Base-by-base conservation (phyloP, 2,888 invertebrate genomes). In the Leistus spinibarbis region DNA sequence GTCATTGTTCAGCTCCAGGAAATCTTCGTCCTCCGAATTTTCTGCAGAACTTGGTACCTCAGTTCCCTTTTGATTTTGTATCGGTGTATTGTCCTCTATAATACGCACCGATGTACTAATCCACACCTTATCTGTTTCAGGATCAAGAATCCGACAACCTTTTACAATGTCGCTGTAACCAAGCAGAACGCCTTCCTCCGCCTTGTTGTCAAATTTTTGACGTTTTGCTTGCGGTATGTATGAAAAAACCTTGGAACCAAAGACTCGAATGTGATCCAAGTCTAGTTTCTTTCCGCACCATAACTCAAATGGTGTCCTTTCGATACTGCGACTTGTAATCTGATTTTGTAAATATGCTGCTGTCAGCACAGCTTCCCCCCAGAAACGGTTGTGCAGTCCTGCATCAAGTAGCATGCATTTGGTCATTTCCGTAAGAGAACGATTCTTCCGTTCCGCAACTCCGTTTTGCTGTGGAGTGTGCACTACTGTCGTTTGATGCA, bases 401-500 rank as follows among this genome's bases (percentile, higher is more conserved):
- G 19, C 68, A 54, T 68, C 68, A 13, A 68, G 10, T 20, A 68
- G 56, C 68, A 68, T 68, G 54, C 22, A 19, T 54, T 54, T 68
- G 10, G 68, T 13, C 3, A 54, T 54, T 54, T 54, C 56, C 3
- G 20, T 68, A n/a, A 68, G 54, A 19, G 54, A 20, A 20, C 68
- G 17, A 54, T 68, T 68, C n/a, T 54, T 68, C 7, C 56, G 20
- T 16, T n/a, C 57, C 20, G 57, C 57, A 9, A 16, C 17, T 2
- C 57, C 57, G 9, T 81, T 81, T 73, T 81, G 80, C 63, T 81
- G 75, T n/a, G 81, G 79, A 1, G 77, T 76, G 71, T 80, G 79
- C 4, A 79, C 73, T 54, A 78, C 78, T 4, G 77, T 78, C 1
- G 69, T 57, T 54, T 78, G 76, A 3, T 64, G 53, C 22, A 77